Evolutionary conservation across 2,113 vertebrate species (phyloP).

Genomic region (Aythya baeri): DNA sequence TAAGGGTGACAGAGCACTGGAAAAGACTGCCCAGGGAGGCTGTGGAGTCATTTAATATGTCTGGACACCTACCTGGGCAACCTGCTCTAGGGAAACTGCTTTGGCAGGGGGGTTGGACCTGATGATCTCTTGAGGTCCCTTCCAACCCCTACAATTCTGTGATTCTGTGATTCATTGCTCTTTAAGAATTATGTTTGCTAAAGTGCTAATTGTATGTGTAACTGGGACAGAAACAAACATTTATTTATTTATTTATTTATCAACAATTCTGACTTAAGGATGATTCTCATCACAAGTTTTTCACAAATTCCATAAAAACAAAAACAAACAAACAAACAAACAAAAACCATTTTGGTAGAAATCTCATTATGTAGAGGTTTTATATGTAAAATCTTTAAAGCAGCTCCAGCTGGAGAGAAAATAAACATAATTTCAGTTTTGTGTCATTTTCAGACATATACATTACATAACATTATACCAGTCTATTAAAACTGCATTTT

Average conservation of each 20-base stretch:
- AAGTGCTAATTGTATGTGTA: not conserved
- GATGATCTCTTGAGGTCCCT: too few relatives aligned
- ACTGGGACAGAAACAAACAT: not conserved
- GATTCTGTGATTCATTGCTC: not conserved
- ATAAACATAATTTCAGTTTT: not conserved
- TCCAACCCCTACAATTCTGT: too few relatives aligned
- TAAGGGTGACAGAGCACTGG: too few relatives aligned
- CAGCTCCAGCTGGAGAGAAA: not conserved
- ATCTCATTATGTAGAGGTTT: not conserved
- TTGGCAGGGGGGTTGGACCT: too few relatives aligned
- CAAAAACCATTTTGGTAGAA: not conserved
- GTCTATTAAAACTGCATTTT: not conserved
- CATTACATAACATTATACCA: accelerated
- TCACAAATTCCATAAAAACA: not conserved
- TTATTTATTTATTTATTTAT: not conserved
- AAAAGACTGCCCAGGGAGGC: too few relatives aligned
- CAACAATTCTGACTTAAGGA: not conserved
- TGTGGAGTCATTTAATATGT: too few relatives aligned
- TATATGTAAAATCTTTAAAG: not conserved
- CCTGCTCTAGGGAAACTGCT: too few relatives aligned
- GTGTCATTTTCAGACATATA: not conserved
- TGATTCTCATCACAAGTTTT: not conserved
- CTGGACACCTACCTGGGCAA: too few relatives aligned
- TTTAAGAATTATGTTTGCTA: not conserved
- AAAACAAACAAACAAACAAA: too few relatives aligned